A percentile compares a stretch with the other conserved stretches of the same genome.
These are phyloP conservation scores for Nasonia giraulti DNA, from an alignment of 1,140 invertebrate genomes.

Conservation along the genomic window DNA sequence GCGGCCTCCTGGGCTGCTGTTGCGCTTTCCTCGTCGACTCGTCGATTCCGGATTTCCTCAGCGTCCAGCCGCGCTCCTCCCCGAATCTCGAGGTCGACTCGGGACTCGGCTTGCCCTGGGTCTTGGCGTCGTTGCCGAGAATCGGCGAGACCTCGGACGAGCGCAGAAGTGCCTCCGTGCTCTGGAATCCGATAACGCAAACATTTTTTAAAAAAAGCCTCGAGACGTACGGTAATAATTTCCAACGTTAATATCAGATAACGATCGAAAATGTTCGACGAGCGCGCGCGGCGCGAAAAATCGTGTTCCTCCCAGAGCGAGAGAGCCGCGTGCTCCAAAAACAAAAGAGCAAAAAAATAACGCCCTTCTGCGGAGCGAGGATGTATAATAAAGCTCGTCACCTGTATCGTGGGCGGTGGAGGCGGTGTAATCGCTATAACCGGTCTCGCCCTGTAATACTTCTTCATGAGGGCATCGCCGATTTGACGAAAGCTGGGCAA, in stretches of 20 bases:
- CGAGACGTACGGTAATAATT: too few species aligned
- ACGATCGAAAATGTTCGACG: too few species aligned
- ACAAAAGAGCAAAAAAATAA: conserved; percentile 49
- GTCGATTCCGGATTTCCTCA: conserved; percentile 49
- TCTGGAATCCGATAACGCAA: conserved; percentile 53
- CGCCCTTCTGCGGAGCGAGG: background rate
- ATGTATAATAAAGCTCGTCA: conserved; percentile 57
- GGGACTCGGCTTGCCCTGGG: conserved; percentile 58
- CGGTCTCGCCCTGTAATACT: conserved; percentile 87
- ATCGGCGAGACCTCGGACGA: conserved; percentile 67
- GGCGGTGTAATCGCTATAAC: conserved; percentile 78
- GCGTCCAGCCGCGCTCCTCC: conserved; percentile 61
- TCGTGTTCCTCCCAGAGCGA: too few species aligned
- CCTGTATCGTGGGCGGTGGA: conserved; percentile 68
- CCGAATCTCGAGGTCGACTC: conserved; percentile 60
- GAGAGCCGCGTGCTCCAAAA: too few species aligned
- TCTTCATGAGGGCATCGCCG: conserved; percentile 87
- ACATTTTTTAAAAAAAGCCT: too few species aligned
- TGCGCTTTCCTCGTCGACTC: background rate
- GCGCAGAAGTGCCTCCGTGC: conserved; percentile 62
- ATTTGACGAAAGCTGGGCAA: conserved; percentile 89
- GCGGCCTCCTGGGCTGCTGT: conserved; percentile 63
- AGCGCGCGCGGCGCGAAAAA: too few species aligned
- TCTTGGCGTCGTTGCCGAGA: conserved; percentile 69
- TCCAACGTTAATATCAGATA: too few species aligned